Evolutionary conservation across 2,888 invertebrate species (phyloP).

Genomic region (Tineola bisselliella): DNA sequence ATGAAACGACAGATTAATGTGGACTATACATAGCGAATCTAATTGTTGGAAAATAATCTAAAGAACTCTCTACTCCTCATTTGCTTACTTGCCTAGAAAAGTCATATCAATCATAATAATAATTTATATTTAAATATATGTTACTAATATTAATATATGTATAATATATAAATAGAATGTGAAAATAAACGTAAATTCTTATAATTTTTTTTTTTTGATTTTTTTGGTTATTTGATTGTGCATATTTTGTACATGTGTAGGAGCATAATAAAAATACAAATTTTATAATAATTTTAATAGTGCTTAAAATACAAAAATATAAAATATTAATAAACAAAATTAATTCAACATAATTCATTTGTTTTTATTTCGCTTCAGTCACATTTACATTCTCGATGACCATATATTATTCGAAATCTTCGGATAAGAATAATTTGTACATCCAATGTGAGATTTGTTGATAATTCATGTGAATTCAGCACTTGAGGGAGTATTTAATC

Average conservation of each 20-base stretch:
- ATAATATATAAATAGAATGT: too few relatives aligned
- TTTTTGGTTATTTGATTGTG: too few relatives aligned
- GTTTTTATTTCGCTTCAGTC: neutral
- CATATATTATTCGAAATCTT: neutral
- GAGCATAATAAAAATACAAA: neutral
- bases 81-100: slow-evolving; percentile 12
- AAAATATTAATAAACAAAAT: neutral
- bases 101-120: slow-evolving; percentile 13
- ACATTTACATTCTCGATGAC: neutral
- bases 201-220: too few relatives aligned
- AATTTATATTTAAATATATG: too few relatives aligned
- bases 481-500: slow-evolving; percentile 78
- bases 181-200: too few relatives aligned
- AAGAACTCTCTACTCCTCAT: neutral
- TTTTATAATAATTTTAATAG: neutral
- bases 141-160: too few relatives aligned
- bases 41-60: neutral
- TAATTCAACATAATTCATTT: neutral
- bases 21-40: too few relatives aligned
- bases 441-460: slow-evolving; percentile 20
- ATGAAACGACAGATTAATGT: too few relatives aligned
- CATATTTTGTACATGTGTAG: too few relatives aligned
- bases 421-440: neutral
- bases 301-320: neutral
- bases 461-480: slow-evolving; percentile 47